phyloP scores from a whole-genome alignment of 37 sponge, comb jelly and placozoan species.

The Theonella swinhoei region DNA sequence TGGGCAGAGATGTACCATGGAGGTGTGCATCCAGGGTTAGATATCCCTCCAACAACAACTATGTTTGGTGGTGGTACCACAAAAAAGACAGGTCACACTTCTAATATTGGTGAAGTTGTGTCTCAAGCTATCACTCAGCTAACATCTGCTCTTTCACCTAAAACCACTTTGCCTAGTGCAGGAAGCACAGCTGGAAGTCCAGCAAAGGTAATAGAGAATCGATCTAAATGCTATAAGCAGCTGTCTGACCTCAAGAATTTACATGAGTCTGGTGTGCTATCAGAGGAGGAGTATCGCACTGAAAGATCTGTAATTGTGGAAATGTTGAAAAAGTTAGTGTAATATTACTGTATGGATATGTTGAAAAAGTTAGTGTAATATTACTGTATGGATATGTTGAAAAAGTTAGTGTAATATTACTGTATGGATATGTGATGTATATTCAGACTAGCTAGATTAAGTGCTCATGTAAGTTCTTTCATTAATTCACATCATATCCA shows the following conservation, averaged over 20 bases:
- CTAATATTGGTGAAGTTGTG: too few species aligned
- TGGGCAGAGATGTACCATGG: constrained; percentile 20
- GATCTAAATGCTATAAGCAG: constrained; percentile 10
- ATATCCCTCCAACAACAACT: not conserved
- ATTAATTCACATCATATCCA: too few species aligned
- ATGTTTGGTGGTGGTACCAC: constrained; percentile 6
- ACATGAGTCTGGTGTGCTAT: not conserved
- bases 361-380: too few species aligned
- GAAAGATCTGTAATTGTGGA: not conserved
- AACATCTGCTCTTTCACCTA: not conserved
- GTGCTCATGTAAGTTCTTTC: not conserved
- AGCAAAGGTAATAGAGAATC: not conserved
- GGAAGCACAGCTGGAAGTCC: not conserved
- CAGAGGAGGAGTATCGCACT: not conserved
- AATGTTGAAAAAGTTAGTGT: not conserved
- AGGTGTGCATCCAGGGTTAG: not conserved
- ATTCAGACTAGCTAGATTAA: not conserved
- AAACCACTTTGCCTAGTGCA: not conserved
- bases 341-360: too few species aligned
- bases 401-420: too few species aligned
- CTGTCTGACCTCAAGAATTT: not conserved
- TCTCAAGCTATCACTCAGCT: not conserved
- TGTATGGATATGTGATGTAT: not conserved
- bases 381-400: too few species aligned
- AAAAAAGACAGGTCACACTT: too few species aligned